Base-by-base conservation (phyloP, 2,888 invertebrate genomes). In the Sthenelais limicola region DNA sequence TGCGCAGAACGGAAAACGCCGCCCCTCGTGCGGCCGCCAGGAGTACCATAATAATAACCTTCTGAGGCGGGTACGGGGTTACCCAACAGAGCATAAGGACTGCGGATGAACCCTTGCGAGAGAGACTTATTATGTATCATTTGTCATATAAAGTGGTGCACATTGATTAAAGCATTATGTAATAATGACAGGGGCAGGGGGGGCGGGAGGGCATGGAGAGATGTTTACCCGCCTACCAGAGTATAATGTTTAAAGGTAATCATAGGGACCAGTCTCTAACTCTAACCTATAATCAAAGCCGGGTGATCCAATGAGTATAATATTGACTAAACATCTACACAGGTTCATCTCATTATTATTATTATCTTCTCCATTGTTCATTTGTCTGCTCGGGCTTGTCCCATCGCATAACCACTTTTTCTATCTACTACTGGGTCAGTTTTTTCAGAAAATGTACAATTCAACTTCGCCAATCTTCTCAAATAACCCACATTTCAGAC, bases 161-260 rank as follows among this genome's bases (percentile, higher is more conserved):
- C 56, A 56, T 56, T 56, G 56, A 56, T 56, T 56, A 56, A 32
- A n/a, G 33, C 56, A 56, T 56, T 56, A 56, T 24, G 56, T 15
- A 56, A 56, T 56, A 56, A 56, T 56, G 56, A 56, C 33, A 56
- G 56, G 33, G 32, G n/a, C 12, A 3, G 56, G 5, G 1, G 30
- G 3, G 4, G 15, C 18, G 56, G 32, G 3, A 9, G 56, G 15
- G 56, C 7, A 56, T 18, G 5, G 56, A 24, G 56, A 5, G 18
- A 1, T 56, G 56, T 56, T 56, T 56, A 33, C 56, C 30, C 18
- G 32, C 9, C 30, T 33, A 32, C 5, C 32, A 33, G 56, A 56
- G 56, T 33, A 56, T 32, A 33, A 56, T 56, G 56, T 32, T 15
- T 18, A 24, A 26, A 33, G 56, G 56, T 56, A 56, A 56, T 56